Percentiles rank a stretch among this genome's conserved stretches.
Conservation (phyloP, 1,140 invertebrate species). For the Nephotettix cincticeps region DNA sequence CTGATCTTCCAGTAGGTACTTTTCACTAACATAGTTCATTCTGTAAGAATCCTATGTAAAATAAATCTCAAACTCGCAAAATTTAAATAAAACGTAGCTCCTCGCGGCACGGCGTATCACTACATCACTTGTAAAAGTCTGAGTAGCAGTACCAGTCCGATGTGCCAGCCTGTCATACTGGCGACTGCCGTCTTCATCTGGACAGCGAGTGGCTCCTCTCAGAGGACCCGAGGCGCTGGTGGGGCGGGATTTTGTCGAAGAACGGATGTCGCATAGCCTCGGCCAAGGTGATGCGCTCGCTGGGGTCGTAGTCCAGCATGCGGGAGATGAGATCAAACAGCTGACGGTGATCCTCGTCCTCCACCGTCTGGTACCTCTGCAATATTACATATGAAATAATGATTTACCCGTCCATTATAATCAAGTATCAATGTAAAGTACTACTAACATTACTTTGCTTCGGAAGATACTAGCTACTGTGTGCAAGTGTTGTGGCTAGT, state of each 20-base stretch:
- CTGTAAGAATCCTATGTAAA: not conserved
- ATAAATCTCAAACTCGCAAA: not conserved
- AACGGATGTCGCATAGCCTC: constrained; percentile 93
- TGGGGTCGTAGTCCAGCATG: constrained; percentile 98
- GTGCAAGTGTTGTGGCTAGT: no score
- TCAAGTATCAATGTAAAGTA: no score
- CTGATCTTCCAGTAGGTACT: not conserved
- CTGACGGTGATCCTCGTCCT: constrained; percentile 87
- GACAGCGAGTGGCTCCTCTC: constrained; percentile 63
- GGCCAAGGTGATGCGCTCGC: constrained; percentile 80
- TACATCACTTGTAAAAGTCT: not conserved
- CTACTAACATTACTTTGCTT: no score
- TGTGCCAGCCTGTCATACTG: constrained; percentile 28
- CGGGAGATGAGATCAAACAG: constrained; percentile 92
- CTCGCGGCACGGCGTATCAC: not conserved
- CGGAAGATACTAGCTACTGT: no score
- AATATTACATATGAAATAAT: no score
- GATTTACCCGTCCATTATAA: no score
- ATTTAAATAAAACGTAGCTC: not conserved
- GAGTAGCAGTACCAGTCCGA: constrained; percentile 3
- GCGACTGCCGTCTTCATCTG: constrained; percentile 49
- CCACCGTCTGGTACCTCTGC: constrained; percentile 87
- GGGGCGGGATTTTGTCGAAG: constrained; percentile 79
- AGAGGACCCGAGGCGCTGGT: constrained; percentile 60
- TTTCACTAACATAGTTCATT: not conserved